Evolutionary conservation across 2,797 vertebrate species (phyloP).

Genomic region (Rhabdomys pumilio): DNA sequence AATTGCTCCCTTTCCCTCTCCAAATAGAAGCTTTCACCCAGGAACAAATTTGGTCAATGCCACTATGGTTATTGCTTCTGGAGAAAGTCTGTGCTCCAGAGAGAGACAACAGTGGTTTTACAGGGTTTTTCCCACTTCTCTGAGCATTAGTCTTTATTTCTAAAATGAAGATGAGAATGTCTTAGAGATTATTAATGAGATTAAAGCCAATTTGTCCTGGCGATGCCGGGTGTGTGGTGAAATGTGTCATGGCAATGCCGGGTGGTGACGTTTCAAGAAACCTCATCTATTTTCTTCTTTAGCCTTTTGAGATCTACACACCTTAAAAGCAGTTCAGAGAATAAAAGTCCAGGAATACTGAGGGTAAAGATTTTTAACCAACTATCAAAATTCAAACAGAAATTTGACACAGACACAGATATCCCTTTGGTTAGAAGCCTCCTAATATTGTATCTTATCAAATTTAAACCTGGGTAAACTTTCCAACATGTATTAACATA

Average conservation of each 20-base stretch:
- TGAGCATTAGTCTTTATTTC: neutral
- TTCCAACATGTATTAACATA: neutral
- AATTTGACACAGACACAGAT: neutral
- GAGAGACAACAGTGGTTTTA: neutral
- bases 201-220: neutral
- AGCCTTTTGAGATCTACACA: neutral
- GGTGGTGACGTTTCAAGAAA: constrained; percentile 16
- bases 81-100: neutral
- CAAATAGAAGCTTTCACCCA: neutral
- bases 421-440: constrained; percentile 57
- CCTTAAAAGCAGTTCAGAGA: neutral
- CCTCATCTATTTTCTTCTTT: constrained; percentile 4
- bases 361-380: constrained; percentile 48
- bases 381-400: constrained; percentile 32
- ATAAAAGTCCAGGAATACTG: neutral
- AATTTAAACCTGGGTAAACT: constrained; percentile 39
- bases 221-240: neutral
- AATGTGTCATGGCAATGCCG: neutral
- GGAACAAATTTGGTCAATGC: neutral
- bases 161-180: constrained; percentile 8
- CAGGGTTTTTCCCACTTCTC: neutral
- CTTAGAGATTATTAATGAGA: neutral
- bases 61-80: neutral
- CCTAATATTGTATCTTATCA: constrained; percentile 9
- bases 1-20: neutral